Evolutionary conservation across 2,888 invertebrate species (phyloP).

Genomic region (Zele albiditarsus): DNA sequence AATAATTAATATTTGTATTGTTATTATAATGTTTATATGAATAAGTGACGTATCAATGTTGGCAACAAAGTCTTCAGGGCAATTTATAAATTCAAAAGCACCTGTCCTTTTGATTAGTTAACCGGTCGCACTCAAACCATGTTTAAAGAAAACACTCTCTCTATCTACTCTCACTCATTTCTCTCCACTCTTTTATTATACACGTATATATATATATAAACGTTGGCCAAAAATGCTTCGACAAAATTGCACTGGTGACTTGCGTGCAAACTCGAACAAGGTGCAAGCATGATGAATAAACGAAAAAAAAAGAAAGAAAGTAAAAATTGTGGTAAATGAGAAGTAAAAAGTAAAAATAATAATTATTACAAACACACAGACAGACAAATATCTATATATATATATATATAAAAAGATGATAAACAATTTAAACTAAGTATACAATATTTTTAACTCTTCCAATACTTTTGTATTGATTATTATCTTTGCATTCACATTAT

Average conservation of each 20-base stretch:
- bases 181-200: background rate
- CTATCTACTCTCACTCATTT: background rate
- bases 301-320: background rate
- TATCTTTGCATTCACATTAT: background rate
- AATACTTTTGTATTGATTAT: background rate
- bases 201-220: background rate
- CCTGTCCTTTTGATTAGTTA: constrained; percentile 37
- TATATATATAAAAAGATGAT: background rate
- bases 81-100: background rate
- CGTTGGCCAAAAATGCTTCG: constrained; percentile 1
- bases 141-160: background rate
- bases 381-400: background rate
- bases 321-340: background rate
- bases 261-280: constrained; percentile 27
- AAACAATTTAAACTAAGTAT: background rate
- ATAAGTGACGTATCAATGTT: background rate
- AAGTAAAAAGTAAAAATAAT: background rate
- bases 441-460: background rate
- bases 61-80: background rate
- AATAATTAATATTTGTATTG: background rate
- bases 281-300: constrained; percentile 12
- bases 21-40: background rate
- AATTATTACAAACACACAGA: background rate
- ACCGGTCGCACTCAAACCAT: constrained; percentile 22
- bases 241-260: constrained; percentile 23